Evolutionary conservation across 1,140 invertebrate genomes (phyloP).

Genomic region (Dreissena rostriformis): DNA sequence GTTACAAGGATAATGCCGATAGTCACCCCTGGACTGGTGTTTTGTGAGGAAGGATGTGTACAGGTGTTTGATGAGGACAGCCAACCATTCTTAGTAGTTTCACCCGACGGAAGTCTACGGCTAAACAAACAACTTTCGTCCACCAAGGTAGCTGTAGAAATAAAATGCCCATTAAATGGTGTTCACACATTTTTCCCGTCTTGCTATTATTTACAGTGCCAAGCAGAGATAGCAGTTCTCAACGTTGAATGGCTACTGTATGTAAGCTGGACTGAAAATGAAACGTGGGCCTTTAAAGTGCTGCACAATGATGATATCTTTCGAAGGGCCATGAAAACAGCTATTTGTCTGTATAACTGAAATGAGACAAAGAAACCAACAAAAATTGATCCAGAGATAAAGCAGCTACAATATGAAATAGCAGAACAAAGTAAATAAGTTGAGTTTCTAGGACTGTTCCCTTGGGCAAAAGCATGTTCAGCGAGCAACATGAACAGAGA

Average conservation of each 20-base stretch:
- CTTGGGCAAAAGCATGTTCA: not conserved
- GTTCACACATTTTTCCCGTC: conserved; percentile 2
- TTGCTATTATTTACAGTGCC: conserved; percentile 12
- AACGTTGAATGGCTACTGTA: conserved; percentile 2
- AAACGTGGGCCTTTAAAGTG: conserved; percentile 1
- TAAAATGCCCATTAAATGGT: conserved; percentile 3
- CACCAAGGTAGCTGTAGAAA: conserved; percentile 8
- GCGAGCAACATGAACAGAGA: no score
- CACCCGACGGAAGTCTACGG: not conserved
- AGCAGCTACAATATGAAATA: conserved; percentile 1
- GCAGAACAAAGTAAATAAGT: conserved; percentile 2
- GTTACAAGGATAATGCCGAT: conserved; percentile 40
- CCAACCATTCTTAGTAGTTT: conserved; percentile 7
- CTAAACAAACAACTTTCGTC: not conserved
- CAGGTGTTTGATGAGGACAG: not conserved
- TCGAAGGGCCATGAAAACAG: conserved; percentile 11
- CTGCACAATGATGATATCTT: not conserved
- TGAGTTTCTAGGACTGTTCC: conserved; percentile 10
- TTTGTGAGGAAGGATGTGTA: conserved; percentile 53
- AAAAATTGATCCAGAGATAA: conserved; percentile 7
- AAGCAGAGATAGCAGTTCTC: conserved; percentile 6
- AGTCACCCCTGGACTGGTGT: conserved; percentile 21
- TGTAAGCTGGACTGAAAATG: conserved; percentile 24
- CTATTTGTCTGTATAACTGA: not conserved
- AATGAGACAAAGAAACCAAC: conserved; percentile 3